Evolutionary conservation across 2,888 invertebrate species (phyloP).

Genomic region (Microdon myrmicae): DNA sequence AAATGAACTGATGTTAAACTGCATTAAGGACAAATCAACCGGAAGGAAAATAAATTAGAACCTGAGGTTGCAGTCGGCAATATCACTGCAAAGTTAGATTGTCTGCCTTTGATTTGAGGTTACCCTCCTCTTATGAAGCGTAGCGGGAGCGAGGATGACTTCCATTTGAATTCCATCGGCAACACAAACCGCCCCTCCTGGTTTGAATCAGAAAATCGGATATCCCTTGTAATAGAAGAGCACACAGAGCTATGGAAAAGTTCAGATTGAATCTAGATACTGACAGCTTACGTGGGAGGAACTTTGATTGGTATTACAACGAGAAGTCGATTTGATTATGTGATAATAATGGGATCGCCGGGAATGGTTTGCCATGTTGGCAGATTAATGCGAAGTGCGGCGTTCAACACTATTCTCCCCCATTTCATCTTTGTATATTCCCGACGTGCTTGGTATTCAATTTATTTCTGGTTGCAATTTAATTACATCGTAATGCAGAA

Average conservation of each 20-base stretch:
- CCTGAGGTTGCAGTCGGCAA: conserved; percentile 26
- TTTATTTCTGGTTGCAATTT: too few species aligned
- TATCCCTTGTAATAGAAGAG: conserved; percentile 34
- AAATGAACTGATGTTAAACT: conserved; percentile 49
- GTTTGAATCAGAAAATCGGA: conserved; percentile 22
- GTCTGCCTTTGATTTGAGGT: conserved; percentile 35
- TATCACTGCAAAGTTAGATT: conserved; percentile 28
- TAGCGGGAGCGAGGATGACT: conserved; percentile 20
- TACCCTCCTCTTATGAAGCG: background rate
- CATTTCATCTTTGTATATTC: too few species aligned
- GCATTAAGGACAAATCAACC: conserved; percentile 48
- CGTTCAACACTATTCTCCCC: too few species aligned
- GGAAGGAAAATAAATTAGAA: conserved; percentile 49
- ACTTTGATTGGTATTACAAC: conserved; percentile 28
- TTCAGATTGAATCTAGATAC: conserved; percentile 32
- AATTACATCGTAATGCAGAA: too few species aligned
- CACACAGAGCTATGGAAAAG: conserved; percentile 15
- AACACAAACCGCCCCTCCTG: conserved; percentile 11
- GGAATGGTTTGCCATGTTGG: too few species aligned
- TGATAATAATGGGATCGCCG: conserved; percentile 5
- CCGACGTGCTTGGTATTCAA: too few species aligned
- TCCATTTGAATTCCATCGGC: conserved; percentile 36
- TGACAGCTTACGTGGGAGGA: conserved; percentile 22
- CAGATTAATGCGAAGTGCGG: too few species aligned
- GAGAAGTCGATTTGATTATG: background rate